Percentiles rank a stretch among this genome's conserved stretches.
Conservation (phyloP, 2,797 vertebrate genomes). For the Siniperca scherzeri region DNA sequence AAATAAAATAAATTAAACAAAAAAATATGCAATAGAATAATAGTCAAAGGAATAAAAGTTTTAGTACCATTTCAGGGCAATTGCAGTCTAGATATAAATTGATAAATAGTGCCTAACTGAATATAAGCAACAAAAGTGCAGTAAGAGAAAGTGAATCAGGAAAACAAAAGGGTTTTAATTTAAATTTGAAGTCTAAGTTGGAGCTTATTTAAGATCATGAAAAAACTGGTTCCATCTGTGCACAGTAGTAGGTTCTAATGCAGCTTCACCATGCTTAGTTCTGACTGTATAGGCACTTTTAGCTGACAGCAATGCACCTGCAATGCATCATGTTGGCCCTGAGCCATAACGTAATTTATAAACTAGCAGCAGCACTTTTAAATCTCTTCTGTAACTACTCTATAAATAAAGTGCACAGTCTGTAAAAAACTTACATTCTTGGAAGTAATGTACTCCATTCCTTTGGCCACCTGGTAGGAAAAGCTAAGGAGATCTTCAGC, state of each 20-base stretch:
- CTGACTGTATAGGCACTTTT: slow-evolving; percentile 4
- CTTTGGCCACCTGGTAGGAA: slow-evolving; percentile 97
- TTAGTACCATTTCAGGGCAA: background rate
- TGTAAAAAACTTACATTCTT: slow-evolving; percentile 89
- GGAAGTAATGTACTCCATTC: slow-evolving; percentile 97
- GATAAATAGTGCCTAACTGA: background rate
- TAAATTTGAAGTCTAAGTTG: background rate
- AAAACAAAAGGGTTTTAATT: background rate
- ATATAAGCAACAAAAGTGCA: slow-evolving; percentile 1
- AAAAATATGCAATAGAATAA: background rate
- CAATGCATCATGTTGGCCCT: slow-evolving; percentile 19
- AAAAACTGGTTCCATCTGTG: background rate
- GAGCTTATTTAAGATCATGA: background rate
- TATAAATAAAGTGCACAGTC: slow-evolving; percentile 43
- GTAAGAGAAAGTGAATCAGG: background rate
- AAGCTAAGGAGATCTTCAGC: slow-evolving; percentile 95
- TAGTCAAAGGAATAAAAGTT: background rate
- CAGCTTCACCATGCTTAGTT: background rate
- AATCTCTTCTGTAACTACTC: slow-evolving; percentile 31
- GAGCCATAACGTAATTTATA: slow-evolving; percentile 54
- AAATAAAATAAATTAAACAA: background rate
- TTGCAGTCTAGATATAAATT: background rate
- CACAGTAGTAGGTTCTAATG: background rate
- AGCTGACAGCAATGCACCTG: slow-evolving; percentile 9
- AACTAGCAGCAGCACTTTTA: slow-evolving; percentile 44